Evolutionary conservation across 2,113 vertebrate species (phyloP).

Genomic region (Phylloscopus trochilus): DNA sequence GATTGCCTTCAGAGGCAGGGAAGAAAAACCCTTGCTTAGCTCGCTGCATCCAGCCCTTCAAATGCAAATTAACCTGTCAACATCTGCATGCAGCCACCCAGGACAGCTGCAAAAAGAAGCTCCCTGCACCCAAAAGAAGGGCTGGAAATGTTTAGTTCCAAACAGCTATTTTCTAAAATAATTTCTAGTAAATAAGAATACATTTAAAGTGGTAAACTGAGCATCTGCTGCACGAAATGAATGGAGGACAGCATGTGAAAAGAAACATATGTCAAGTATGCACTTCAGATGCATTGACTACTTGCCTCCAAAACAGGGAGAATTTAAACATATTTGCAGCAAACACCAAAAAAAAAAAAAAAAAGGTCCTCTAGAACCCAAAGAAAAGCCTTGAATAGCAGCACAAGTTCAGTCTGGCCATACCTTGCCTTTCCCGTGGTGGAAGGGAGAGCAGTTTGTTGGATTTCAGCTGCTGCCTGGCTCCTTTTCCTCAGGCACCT

Average conservation of each 20-base stretch:
- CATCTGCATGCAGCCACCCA: slow-evolving; percentile 48
- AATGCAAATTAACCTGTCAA: slow-evolving; percentile 67
- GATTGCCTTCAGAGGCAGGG: slow-evolving; percentile 35
- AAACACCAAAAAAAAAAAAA: slow-evolving; percentile 3
- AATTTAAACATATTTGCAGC: slow-evolving; percentile 63
- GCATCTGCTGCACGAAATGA: slow-evolving; percentile 48
- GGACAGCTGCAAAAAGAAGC: slow-evolving; percentile 45
- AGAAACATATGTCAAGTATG: slow-evolving; percentile 24
- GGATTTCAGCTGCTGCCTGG: background rate
- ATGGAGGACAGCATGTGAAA: slow-evolving; percentile 14
- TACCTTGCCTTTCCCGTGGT: background rate
- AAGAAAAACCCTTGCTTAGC: slow-evolving; percentile 52
- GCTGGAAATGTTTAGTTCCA: slow-evolving; percentile 42
- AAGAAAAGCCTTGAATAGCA: background rate
- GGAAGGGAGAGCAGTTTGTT: background rate
- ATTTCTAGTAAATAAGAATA: slow-evolving; percentile 65
- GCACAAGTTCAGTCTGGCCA: background rate
- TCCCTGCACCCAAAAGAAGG: slow-evolving; percentile 5
- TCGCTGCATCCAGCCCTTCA: slow-evolving; percentile 59
- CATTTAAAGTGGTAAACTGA: slow-evolving; percentile 40
- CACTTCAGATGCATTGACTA: slow-evolving; percentile 63
- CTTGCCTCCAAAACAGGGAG: slow-evolving; percentile 42
- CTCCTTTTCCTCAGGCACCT: background rate
- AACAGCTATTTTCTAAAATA: slow-evolving; percentile 57
- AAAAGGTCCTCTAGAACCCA: background rate